phyloP scores from a whole-genome alignment of 1,140 invertebrate genomes.

The Drosophila repletoides region DNA sequence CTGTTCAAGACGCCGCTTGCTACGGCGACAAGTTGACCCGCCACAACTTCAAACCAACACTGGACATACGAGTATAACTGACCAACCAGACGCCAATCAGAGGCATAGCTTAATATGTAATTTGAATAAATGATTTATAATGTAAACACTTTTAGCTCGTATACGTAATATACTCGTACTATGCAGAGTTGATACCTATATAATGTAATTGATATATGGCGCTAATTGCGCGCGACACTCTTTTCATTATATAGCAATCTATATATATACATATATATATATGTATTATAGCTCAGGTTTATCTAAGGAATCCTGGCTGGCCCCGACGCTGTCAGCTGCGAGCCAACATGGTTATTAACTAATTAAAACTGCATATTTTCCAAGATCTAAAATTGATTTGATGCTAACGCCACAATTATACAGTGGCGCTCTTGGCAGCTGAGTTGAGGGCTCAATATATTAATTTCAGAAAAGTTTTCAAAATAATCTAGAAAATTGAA shows the following conservation, averaged over 20 bases:
- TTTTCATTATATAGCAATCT: conserved; percentile 28
- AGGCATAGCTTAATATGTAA: conserved; percentile 52
- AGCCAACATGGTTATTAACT: conserved; percentile 62
- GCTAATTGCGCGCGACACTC: conserved; percentile 74
- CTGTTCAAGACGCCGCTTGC: conserved; percentile 32
- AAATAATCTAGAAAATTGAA: too few relatives aligned
- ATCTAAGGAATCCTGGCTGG: conserved; percentile 67
- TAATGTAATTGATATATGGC: conserved; percentile 76
- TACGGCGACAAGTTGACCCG: conserved; percentile 38
- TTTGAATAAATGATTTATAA: conserved; percentile 81
- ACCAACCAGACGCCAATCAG: conserved; percentile 18
- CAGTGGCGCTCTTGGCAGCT: conserved; percentile 6
- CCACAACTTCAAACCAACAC: conserved; percentile 23
- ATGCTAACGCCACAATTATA: conserved; percentile 15
- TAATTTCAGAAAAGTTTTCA: too few relatives aligned
- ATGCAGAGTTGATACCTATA: conserved; percentile 45
- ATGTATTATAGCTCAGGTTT: conserved; percentile 27
- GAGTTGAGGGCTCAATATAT: too few relatives aligned
- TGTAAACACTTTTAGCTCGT: conserved; percentile 63
- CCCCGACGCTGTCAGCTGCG: conserved; percentile 63
- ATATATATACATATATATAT: background rate
- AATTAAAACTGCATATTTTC: conserved; percentile 77
- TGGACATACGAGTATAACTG: conserved; percentile 19
- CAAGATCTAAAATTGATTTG: conserved; percentile 68
- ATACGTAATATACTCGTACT: conserved; percentile 60